Evolutionary conservation across 2,113 vertebrate genomes (phyloP).

Genomic region (Dicrurus megarhynchus): DNA sequence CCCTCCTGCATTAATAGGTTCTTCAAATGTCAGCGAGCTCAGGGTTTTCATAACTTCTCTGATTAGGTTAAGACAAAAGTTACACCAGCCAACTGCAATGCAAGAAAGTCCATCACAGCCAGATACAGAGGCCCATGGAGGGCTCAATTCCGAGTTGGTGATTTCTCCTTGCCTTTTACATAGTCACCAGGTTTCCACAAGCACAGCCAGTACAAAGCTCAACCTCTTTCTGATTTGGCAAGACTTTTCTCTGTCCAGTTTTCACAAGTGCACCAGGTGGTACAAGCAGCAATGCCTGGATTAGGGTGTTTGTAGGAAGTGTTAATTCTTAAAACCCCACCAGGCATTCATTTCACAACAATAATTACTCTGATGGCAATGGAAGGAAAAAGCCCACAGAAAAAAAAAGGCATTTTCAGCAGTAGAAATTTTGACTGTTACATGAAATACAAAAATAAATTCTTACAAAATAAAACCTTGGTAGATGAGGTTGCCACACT

Average conservation of each 20-base stretch:
- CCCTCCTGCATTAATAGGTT: neutral
- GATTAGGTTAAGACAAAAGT: neutral
- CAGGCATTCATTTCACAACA: neutral
- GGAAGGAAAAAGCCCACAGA: neutral
- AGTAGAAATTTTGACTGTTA: conserved; percentile 45
- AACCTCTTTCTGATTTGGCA: neutral
- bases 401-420: conserved; percentile 29
- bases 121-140: neutral
- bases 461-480: conserved; percentile 65
- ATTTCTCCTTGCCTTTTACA: neutral
- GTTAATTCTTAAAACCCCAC: neutral
- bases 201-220: neutral
- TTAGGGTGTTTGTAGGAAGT: neutral
- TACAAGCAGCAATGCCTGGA: neutral
- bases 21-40: neutral
- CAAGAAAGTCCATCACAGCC: neutral
- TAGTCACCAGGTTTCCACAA: neutral
- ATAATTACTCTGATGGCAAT: conserved; percentile 32
- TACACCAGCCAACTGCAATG: neutral
- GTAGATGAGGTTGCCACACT: conserved; percentile 23
- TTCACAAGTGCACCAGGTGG: neutral
- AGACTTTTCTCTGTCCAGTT: neutral
- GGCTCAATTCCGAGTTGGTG: neutral
- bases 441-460: conserved; percentile 73
- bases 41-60: neutral